A percentile compares a stretch with the other conserved stretches of the same genome.
phyloP scores from a whole-genome alignment of 2,797 vertebrate genomes.

The Odontamblyopus rebecca region DNA sequence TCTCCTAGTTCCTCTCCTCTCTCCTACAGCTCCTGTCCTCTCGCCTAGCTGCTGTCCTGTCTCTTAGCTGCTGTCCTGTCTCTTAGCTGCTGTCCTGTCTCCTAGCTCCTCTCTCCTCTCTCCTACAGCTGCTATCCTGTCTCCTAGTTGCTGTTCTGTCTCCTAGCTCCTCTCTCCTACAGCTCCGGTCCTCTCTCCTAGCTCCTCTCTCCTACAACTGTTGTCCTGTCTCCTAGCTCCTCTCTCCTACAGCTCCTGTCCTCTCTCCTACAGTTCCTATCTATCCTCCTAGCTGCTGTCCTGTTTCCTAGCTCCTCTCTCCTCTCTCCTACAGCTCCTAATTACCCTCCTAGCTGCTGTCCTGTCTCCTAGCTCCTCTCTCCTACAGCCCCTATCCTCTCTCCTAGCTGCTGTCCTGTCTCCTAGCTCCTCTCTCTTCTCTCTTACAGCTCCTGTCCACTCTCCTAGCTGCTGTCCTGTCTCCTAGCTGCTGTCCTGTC shows the following conservation, averaged over 20 bases:
- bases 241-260: background rate
- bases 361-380: background rate
- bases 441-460: background rate
- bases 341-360: background rate
- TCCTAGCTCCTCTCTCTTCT: background rate
- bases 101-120: no score
- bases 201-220: no score
- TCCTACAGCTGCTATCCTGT: no score
- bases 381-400: background rate
- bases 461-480: background rate
- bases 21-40: background rate
- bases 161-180: background rate
- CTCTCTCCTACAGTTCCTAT: background rate
- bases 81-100: no score
- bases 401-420: background rate
- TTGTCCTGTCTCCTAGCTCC: background rate
- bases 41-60: background rate
- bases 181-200: background rate
- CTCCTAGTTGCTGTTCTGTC: no score
- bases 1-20: background rate
- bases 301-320: background rate
- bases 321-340: background rate
- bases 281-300: background rate
- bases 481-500: background rate
- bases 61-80: background rate